Evolutionary conservation across 2,888 invertebrate genomes (phyloP).

Genomic region (Monoplex corrugatus): DNA sequence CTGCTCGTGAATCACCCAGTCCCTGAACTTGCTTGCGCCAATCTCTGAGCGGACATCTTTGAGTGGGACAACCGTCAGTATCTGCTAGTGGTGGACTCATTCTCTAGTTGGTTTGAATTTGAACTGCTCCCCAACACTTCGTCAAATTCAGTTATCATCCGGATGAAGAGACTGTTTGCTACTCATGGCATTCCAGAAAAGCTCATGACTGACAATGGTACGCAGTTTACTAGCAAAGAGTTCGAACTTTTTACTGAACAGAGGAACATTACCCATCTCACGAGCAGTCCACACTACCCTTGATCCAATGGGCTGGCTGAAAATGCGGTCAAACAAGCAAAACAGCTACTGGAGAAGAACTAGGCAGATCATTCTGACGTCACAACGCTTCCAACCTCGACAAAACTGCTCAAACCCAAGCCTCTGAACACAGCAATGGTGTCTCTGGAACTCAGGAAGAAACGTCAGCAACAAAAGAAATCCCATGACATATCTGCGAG

Average conservation of each 20-base stretch:
- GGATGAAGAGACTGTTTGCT: too few species aligned
- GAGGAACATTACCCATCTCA: neutral
- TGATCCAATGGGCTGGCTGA: neutral
- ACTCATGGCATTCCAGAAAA: too few species aligned
- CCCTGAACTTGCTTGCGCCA: neutral
- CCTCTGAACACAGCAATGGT: neutral
- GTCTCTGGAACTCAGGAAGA: neutral
- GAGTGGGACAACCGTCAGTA: neutral
- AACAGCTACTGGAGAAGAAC: neutral
- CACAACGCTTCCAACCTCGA: neutral
- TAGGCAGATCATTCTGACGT: too few species aligned
- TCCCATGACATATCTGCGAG: neutral
- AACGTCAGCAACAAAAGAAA: neutral
- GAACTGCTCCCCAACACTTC: too few species aligned
- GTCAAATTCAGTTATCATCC: too few species aligned
- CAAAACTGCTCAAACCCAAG: slow-evolving; percentile 3
- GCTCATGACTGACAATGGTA: too few species aligned
- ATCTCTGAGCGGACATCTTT: neutral
- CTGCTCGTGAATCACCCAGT: neutral
- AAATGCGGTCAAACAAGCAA: neutral
- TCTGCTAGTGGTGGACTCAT: neutral
- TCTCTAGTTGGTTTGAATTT: neutral
- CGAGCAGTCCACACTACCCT: neutral
- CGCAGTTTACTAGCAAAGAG: too few species aligned
- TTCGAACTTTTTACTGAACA: neutral